Evolutionary conservation across 2,797 vertebrate genomes (phyloP), one percentile per base, ranked within the genome.

Genomic region (Pseudotriccus pelzelni): DNA sequence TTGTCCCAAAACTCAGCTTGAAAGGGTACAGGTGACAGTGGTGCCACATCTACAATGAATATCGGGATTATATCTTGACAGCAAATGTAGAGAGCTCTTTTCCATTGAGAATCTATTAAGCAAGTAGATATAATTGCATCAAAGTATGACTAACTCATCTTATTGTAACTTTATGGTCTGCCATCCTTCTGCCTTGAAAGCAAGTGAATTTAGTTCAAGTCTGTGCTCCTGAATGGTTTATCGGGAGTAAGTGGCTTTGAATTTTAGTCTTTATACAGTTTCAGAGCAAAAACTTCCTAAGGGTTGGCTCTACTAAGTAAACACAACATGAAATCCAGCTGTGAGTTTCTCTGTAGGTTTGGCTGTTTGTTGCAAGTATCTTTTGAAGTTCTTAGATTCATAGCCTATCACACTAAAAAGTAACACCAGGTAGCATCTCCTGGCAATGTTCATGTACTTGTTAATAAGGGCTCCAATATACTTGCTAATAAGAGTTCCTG

Each of bases 271-370:
- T 87, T 44, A 32, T 56, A 46, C 15, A 56, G 43, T 46, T 69
- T 63, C 36, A 91, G 82, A 89, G 66, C 12, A 89, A 86, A 94
- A 83, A 44, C 50, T 88, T 94, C 87, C 84, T 87, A 70, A 64
- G 79, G 69, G 34, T 84, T 87, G 79, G 21, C 44, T 86, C 39
- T 88, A 41, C 76, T 92, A 89, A 89, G 89, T 68, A 95, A 94
- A 81, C 73, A 87, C 66, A 95, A 82, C 91, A 76, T 76, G 74
- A 92, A 93, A 91, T 93, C 89, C 76, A 92, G 59, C 90, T 93
- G 90, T 81, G 91, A 96, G 25, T 68, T 62, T 49, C 81, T 93
- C 79, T 73, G 73, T 85, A 84, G 62, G 66, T 87, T 90, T 94
- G 66, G 12, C 43, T 93, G 41, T 76, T 94, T 91, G 72, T 76